These are phyloP conservation scores for Acanthacorydalis orientalis DNA, from an alignment of 2,888 invertebrate genomes.

Conservation along the genomic window DNA sequence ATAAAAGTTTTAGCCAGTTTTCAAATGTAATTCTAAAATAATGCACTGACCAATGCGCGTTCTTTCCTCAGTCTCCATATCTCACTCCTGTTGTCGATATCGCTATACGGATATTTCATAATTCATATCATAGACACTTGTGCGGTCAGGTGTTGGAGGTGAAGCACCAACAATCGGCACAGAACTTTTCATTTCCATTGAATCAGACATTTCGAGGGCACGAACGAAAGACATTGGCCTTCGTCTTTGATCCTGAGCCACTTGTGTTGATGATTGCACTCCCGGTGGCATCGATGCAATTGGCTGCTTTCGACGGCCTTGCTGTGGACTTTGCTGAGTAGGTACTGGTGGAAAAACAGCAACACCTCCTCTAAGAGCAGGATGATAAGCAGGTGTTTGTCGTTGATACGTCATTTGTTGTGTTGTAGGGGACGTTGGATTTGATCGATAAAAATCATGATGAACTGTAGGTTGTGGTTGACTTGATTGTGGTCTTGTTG, in stretches of 20 bases:
- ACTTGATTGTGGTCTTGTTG: constrained; percentile 17
- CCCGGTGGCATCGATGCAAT: constrained; percentile 5
- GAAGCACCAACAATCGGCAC: constrained; percentile 14
- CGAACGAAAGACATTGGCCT: constrained; percentile 80
- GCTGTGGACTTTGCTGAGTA: constrained; percentile 2
- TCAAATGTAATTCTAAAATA: too few species aligned
- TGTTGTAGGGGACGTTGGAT: constrained; percentile 58
- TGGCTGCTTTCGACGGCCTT: constrained; percentile 2
- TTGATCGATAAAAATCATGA: constrained; percentile 44
- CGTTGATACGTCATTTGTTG: constrained; percentile 19
- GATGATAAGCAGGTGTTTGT: constrained; percentile 34
- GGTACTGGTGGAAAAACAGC: constrained; percentile 40
- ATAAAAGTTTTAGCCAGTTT: too few species aligned
- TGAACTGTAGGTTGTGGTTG: constrained; percentile 18
- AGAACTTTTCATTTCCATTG: constrained; percentile 50
- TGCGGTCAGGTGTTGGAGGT: constrained; percentile 59
- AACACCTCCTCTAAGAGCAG: constrained; percentile 46
- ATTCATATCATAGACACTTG: constrained; percentile 87
- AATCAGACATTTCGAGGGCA: constrained; percentile 78
- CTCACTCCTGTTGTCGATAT: not conserved
- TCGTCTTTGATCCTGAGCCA: constrained; percentile 26
- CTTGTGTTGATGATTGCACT: not conserved
- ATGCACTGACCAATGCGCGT: too few species aligned
- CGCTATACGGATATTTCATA: constrained; percentile 88
- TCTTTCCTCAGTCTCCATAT: too few species aligned